Evolutionary conservation across 1,140 invertebrate species (phyloP).

Genomic region (Achroia grisella): DNA sequence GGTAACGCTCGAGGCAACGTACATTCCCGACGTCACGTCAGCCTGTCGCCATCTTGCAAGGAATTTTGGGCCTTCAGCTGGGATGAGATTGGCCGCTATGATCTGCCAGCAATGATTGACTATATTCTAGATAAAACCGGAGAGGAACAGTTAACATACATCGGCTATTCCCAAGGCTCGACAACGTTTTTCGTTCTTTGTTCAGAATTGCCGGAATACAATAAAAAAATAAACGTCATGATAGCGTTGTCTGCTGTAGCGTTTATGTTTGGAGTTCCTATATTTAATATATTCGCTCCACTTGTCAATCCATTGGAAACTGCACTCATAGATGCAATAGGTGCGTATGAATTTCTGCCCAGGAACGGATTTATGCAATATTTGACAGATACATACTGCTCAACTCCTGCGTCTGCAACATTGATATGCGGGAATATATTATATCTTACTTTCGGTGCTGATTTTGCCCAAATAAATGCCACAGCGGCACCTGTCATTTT

Average conservation of each 20-base stretch:
- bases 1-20: constrained; percentile 78
- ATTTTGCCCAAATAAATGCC: not conserved
- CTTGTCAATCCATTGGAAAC: not conserved
- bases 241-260: not conserved
- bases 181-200: not conserved
- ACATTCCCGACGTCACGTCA: constrained; percentile 74
- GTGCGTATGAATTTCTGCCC: not conserved
- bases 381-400: not conserved
- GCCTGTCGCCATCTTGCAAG: constrained; percentile 67
- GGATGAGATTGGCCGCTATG: constrained; percentile 81
- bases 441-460: not conserved
- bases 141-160: not conserved
- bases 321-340: not conserved
- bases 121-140: constrained; percentile 67
- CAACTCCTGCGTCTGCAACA: not conserved
- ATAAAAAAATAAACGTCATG: not conserved
- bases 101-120: constrained; percentile 82
- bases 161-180: not conserved
- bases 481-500: not conserved
- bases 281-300: not conserved
- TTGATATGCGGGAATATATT: not conserved
- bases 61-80: constrained; percentile 62
- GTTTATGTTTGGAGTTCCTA: not conserved
- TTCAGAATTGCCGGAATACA: not conserved
- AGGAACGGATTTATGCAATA: not conserved